Conservation (phyloP, 2,113 vertebrate species). For the Thunnus maccoyii region DNA sequence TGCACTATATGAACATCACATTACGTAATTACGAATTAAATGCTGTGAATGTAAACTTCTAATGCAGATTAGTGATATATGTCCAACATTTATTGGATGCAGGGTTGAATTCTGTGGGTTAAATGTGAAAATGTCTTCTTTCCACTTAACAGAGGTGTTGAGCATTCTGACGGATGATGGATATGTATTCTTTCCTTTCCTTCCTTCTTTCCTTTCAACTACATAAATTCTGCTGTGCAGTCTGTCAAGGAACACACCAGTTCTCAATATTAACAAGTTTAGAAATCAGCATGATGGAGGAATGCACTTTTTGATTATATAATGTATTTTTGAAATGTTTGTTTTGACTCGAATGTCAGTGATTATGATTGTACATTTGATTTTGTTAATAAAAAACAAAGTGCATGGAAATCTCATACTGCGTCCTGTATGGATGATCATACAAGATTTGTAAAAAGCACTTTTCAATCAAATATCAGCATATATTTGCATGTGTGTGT, state of each 20-base stretch:
- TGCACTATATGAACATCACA: background rate
- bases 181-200: no score
- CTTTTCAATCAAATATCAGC: background rate
- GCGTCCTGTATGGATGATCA: background rate
- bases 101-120: background rate
- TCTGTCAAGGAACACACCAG: background rate
- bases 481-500: background rate
- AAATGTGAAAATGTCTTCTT: background rate
- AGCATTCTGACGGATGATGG: no score
- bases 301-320: background rate
- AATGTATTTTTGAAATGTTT: background rate
- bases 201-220: no score
- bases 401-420: background rate
- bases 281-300: background rate
- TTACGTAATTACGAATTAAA: background rate
- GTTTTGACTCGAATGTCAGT: no score
- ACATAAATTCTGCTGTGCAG: no score
- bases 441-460: background rate
- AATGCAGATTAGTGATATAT: background rate
- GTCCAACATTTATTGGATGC: background rate
- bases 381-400: no score
- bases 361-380: no score
- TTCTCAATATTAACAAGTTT: background rate
- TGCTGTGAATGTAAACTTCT: constrained; percentile 2
- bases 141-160: background rate